phyloP scores from a whole-genome alignment of 2,113 vertebrate genomes.

The Entelurus aequoreus region DNA sequence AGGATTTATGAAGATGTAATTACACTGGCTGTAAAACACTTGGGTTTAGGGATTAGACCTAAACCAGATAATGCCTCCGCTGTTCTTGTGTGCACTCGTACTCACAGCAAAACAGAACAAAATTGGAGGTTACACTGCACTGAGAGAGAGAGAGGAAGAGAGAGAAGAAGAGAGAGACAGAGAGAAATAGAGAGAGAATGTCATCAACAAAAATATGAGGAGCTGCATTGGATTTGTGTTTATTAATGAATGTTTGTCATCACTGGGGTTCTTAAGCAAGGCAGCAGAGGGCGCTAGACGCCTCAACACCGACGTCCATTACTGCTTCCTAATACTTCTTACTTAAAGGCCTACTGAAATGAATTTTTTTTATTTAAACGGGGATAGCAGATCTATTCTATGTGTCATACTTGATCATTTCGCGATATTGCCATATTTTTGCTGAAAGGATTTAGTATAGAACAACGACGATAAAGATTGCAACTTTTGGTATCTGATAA shows the following conservation, averaged over 20 bases:
- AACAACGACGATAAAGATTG: too few species aligned
- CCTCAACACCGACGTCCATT: conserved; percentile 15
- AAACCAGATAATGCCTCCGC: conserved; percentile 57
- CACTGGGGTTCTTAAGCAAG: too few species aligned
- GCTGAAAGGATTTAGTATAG: too few species aligned
- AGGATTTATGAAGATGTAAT: conserved; percentile 59
- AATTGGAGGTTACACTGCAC: conserved; percentile 45
- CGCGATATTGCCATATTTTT: too few species aligned
- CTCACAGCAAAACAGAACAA: conserved; percentile 48
- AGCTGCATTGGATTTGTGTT: conserved; percentile 32
- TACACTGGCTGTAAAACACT: conserved; percentile 62
- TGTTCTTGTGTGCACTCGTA: conserved; percentile 30
- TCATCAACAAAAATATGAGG: conserved; percentile 39
- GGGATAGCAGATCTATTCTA: too few species aligned
- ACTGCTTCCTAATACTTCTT: neutral
- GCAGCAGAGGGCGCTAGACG: conserved; percentile 63
- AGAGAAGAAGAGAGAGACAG: conserved; percentile 9
- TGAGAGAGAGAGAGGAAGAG: conserved; percentile 5
- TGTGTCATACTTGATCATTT: too few species aligned
- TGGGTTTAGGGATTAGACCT: conserved; percentile 61
- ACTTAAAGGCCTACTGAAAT: too few species aligned
- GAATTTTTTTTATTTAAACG: too few species aligned
- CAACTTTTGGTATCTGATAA: too few species aligned
- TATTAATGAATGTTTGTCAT: neutral
- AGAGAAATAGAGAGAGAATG: neutral